Percentiles rank a stretch among this genome's conserved stretches.
Conservation (phyloP, 2,797 vertebrate genomes). For the Phalanger gymnotis region DNA sequence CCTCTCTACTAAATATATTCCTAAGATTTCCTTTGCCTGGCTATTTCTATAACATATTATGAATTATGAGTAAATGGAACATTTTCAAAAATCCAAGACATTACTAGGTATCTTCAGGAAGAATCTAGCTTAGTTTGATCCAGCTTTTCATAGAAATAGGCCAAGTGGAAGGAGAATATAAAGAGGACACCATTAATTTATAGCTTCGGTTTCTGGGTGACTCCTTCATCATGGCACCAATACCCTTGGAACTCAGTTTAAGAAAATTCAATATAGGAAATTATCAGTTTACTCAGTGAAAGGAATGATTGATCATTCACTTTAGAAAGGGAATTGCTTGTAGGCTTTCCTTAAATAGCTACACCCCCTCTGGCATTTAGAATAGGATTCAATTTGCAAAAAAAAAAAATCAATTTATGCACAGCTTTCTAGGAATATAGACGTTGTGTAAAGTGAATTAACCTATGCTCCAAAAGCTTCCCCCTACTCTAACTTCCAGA, state of each 20-base stretch:
- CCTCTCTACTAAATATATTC: not conserved
- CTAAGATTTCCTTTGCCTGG: constrained; percentile 23
- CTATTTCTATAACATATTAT: not conserved
- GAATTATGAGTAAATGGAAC: not conserved
- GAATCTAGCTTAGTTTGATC: not conserved
- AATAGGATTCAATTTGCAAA: not conserved
- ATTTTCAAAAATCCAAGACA: not conserved
- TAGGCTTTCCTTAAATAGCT: not conserved
- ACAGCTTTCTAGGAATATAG: not conserved
- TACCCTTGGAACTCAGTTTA: not conserved
- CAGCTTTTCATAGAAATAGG: not conserved
- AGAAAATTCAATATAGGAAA: not conserved
- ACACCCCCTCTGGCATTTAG: not conserved
- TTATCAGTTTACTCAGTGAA: not conserved
- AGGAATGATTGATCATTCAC: not conserved
- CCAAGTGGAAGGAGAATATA: not conserved
- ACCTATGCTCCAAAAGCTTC: not conserved
- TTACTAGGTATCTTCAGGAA: not conserved
- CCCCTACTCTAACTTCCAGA: not conserved
- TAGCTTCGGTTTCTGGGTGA: not conserved
- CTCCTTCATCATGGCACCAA: not conserved
- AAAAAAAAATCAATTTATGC: not conserved
- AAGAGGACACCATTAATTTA: not conserved
- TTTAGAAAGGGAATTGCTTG: not conserved
- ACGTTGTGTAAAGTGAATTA: not conserved